Evolutionary conservation across 2,113 vertebrate species (phyloP), one percentile per base, ranked within the genome.

Genomic region (Antechinus stuartii): DNA sequence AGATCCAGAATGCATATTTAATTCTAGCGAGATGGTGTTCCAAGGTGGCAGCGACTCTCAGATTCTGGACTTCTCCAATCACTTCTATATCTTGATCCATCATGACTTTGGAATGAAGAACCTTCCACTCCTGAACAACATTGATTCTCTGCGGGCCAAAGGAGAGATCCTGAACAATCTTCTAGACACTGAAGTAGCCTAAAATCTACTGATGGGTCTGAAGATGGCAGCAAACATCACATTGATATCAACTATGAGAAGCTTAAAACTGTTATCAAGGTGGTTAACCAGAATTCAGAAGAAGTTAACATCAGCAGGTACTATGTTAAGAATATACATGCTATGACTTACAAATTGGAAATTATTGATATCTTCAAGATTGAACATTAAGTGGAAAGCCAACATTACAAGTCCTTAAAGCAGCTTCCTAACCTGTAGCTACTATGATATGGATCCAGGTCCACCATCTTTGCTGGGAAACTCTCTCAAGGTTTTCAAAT

Each of bases 81-180:
- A 99, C 90, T 99, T 99, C 98, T 99, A 99, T 97, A 99, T 99
- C 0, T 98, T 99, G 91, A 99, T 99, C 92, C 99, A 99, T 90
- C 99, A 99, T 9, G 99, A 99, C 98, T 99, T 99, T 1, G 99
- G 99, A 52, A 99, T 99, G 99, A 99, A 99, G 98, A 99, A 99
- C 91, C 99, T 99, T 8, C 99, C 99, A 0, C 99, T 99, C 49
- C 98, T 99, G 90, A 99, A 98, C 97, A 99, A 98, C 22, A 91
- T 99, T 84, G 99, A 99, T 96, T 99, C 99, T 91, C 99, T 99
- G 97, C 99, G 99, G 99, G 99, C 99, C 96, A 99, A 99, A 98
- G 99, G 99, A 47, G 99, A 99, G 97, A 99, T 99, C 99, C 97
- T 99, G 97, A 99, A 99, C 98, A 99, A 99, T 98, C 98, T 99